Base-by-base conservation (phyloP, 1,140 invertebrate species). In the Drosophila lowei region DNA sequence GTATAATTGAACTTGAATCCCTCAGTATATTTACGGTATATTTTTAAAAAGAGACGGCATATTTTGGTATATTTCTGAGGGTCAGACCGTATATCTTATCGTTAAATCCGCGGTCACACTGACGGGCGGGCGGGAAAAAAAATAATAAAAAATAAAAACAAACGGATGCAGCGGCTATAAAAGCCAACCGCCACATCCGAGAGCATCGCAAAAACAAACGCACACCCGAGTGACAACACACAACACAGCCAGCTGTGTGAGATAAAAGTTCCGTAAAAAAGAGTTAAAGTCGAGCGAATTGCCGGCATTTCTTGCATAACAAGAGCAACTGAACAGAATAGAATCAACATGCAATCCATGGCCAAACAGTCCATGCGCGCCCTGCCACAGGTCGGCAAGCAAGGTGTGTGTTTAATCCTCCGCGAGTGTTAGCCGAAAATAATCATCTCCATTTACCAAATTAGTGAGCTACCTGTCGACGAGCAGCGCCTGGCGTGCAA, bases 321-420 rank as follows among this genome's bases (percentile, higher is more conserved):
- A 68, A 68, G 23, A n/a, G 7, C 4, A 43, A 30, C 48, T 43
- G 13, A 55, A 50, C n/a, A 7, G 42, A 48, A 53, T 18, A 57
- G 15, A 67, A 74, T 41, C 63, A 79, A 72, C 72, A 86, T 88
- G 83, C 84, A 88, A 59, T 88, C 83, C 49, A 60, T 88, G 64
- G 61, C 75, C 43, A 83, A 80, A 67, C 83, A 88, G 65, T 57
- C 79, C 0, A 28, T 75, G 28, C 79, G 79, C n/a, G 67, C 55
- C 46, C 44, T 68, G 34, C 83, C 84, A 23, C 84, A 89, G 23
- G 11, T 84, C 46, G 72, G 76, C 65, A 84, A 84, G 18, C 85
- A 89, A 89, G 85, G 79, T 89, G 83, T 81, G 81, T 79, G 63
- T 85, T 60, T 66, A 68, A 63, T 48, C 38, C 6, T 44, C 25